phyloP scores from a whole-genome alignment of 2,797 vertebrate species.

The Pygocentrus nattereri region DNA sequence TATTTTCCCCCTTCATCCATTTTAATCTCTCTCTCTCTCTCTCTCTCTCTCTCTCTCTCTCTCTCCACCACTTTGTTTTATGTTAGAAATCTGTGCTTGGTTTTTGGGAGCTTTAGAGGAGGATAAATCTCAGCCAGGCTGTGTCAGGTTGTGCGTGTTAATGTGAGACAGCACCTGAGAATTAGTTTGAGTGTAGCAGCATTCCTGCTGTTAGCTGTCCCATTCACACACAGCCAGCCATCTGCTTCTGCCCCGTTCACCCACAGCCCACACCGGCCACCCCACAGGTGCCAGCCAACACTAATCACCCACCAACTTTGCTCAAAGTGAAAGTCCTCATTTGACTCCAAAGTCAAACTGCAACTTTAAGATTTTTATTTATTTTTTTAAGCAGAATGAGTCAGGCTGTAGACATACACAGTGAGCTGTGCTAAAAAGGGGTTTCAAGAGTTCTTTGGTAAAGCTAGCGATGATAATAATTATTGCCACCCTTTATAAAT shows the following conservation, averaged over 20 bases:
- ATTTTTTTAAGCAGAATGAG: background rate
- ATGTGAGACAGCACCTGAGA: conserved; percentile 68
- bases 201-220: conserved; percentile 73
- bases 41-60: no score
- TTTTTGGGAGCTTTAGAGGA: no score
- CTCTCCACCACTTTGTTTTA: no score
- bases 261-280: conserved; percentile 59
- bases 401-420: background rate
- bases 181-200: conserved; percentile 38
- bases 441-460: no score
- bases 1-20: no score
- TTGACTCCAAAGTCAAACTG: conserved; percentile 53
- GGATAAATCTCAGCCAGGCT: background rate
- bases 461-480: no score
- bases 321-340: conserved; percentile 58
- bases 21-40: no score
- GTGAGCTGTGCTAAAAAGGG: no score
- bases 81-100: no score
- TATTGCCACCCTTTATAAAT: no score
- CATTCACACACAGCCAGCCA: conserved; percentile 73
- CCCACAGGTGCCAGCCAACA: conserved; percentile 66
- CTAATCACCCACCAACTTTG: conserved; percentile 35
- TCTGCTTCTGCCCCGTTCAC: conserved; percentile 76
- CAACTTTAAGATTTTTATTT: background rate
- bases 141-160: background rate